Conservation (phyloP, 2,888 invertebrate genomes). For the Drosophila meridionalis region DNA sequence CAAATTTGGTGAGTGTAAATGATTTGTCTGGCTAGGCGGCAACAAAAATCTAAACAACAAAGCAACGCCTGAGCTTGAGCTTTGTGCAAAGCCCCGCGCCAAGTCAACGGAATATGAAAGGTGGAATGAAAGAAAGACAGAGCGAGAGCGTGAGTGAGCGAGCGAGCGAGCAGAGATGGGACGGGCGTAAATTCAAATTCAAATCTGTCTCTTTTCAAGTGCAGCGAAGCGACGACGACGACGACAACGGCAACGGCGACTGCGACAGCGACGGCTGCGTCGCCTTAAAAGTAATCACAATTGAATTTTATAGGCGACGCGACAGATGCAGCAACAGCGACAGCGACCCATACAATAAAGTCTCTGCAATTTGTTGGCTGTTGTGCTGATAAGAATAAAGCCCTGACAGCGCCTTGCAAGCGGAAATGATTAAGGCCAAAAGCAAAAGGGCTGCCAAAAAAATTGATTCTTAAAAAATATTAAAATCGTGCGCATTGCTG, state of each 20-base stretch:
- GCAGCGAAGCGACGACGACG: constrained; percentile 60
- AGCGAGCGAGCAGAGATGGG: constrained; percentile 9
- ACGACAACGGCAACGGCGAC: constrained; percentile 23
- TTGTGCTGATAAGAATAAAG: constrained; percentile 50
- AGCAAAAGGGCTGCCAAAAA: constrained; percentile 62
- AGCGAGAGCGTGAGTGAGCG: constrained; percentile 18
- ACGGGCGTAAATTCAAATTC: constrained; percentile 50
- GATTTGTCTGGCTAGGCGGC: constrained; percentile 50
- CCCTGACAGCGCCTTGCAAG: constrained; percentile 52
- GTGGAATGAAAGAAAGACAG: constrained; percentile 20
- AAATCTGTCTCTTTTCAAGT: constrained; percentile 68
- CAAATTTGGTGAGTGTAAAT: constrained; percentile 50
- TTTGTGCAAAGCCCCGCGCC: constrained; percentile 47
- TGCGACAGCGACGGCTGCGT: constrained; percentile 33
- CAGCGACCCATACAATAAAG: constrained; percentile 21
- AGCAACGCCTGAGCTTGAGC: constrained; percentile 49
- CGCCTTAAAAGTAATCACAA: constrained; percentile 72
- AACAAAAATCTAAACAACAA: constrained; percentile 48
- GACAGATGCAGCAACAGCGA: constrained; percentile 1
- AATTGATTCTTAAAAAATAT: constrained; percentile 43
- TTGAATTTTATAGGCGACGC: constrained; percentile 53
- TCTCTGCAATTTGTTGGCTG: constrained; percentile 39
- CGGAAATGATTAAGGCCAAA: constrained; percentile 63
- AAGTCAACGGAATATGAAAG: constrained; percentile 25
- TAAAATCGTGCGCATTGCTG: constrained; percentile 56